Percentiles rank a stretch among this genome's conserved stretches.
phyloP scores from a whole-genome alignment of 2,113 vertebrate genomes.

The Sinocyclocheilus rhinocerous region DNA sequence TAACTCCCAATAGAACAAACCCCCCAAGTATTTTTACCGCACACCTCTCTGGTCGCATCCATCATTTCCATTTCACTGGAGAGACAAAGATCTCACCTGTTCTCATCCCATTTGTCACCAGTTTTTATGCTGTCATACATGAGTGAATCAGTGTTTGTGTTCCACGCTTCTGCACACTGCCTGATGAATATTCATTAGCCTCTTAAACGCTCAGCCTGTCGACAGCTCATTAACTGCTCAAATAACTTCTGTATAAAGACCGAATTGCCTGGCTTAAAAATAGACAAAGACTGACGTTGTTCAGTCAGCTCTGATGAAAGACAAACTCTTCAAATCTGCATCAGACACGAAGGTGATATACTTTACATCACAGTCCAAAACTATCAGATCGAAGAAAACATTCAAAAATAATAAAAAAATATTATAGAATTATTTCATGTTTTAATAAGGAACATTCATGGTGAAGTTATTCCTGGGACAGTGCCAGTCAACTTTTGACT shows the following conservation, averaged over 20 bases:
- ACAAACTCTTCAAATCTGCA: constrained; percentile 30
- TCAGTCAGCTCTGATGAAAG: constrained; percentile 28
- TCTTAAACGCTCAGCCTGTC: constrained; percentile 15
- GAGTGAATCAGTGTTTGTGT: constrained; percentile 50
- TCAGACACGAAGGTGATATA: constrained; percentile 6
- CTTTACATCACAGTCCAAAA: not conserved
- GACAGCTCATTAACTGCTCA: constrained; percentile 35
- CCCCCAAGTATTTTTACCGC: constrained; percentile 15
- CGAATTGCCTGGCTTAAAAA: constrained; percentile 33
- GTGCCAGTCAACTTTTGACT: not conserved
- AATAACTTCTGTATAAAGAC: constrained; percentile 39
- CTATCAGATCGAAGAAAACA: not conserved
- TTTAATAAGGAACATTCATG: not conserved
- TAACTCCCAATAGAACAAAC: constrained; percentile 21
- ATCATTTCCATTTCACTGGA: constrained; percentile 50
- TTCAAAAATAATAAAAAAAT: not conserved
- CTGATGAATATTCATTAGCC: constrained; percentile 54
- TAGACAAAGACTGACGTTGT: constrained; percentile 32
- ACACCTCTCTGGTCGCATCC: constrained; percentile 48
- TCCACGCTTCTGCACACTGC: constrained; percentile 40
- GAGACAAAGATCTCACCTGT: constrained; percentile 58
- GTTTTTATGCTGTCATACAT: constrained; percentile 49
- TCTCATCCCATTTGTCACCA: constrained; percentile 58
- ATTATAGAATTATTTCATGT: not conserved
- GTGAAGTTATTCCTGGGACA: not conserved